Evolutionary conservation across 2,797 vertebrate genomes (phyloP), one percentile per base, ranked within the genome.

Genomic region (Psittacula echo): DNA sequence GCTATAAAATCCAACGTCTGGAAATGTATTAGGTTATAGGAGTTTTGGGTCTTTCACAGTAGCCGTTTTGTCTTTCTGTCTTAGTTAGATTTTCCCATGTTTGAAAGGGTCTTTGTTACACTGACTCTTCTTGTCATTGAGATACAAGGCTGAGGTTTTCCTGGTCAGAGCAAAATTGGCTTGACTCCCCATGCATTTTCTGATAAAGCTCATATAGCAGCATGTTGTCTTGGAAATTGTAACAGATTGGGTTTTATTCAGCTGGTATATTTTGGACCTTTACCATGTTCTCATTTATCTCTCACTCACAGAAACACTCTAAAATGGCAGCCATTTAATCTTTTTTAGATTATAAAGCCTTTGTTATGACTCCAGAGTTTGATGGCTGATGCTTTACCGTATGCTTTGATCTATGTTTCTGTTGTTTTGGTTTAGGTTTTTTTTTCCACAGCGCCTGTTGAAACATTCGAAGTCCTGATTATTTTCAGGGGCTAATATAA

Each of bases 361-460:
- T 89, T 97, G 88, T 96, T 96, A 78, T 42, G 68, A 48, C 85
- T 96, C 95, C 84, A 83, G 93, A 95, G 65, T 71, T 82, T 89
- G 89, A 75, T 91, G 74, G 37, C 74, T 85, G 54, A 64, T 0
- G 2, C 67, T 96, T 75, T 73, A 50, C 29, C 67, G 1, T 73
- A 11, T 8, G 13, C 90, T 95, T 91, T 96, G 88, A 95, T 89
- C 86, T 61, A 27, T 6, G 3, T 53, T 79, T 73, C 82, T 89
- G 61, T 65, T 87, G 54, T 12, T 89, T 74, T 82, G 39, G 11
- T 83, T 87, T 61, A 27, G 9, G 20, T 3, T 5, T 27, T 58
- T 72, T 77, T 20, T 2, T 16, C 29, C 53, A 17, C 16, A 11
- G 16, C 34, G 51, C 27, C 42, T 72, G 34, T 85, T 80, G 80